phyloP scores from a whole-genome alignment of 2,888 invertebrate genomes.

The Phorcus lineatus region DNA sequence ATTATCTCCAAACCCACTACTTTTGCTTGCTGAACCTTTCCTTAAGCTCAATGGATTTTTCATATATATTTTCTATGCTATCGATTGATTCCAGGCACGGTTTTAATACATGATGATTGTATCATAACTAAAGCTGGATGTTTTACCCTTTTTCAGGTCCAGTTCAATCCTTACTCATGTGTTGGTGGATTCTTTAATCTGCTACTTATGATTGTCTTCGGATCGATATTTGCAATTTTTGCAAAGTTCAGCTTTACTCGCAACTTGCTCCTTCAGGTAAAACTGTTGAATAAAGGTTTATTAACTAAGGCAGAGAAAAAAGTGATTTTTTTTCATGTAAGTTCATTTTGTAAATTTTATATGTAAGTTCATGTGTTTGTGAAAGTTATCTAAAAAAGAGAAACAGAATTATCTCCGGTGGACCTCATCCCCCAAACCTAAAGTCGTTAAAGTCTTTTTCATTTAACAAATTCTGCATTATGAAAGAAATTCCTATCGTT shows the following conservation, averaged over 20 bases:
- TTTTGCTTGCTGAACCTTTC: too few relatives aligned
- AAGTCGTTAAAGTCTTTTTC: too few relatives aligned
- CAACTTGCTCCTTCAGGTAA: constrained; percentile 81
- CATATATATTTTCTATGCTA: too few relatives aligned
- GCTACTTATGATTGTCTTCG: constrained; percentile 78
- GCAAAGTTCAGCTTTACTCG: constrained; percentile 81
- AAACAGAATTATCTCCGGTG: neutral
- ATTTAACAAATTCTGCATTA: too few relatives aligned
- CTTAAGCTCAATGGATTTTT: too few relatives aligned
- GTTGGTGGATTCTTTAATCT: constrained; percentile 78
- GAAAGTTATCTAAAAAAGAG: neutral
- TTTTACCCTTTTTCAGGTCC: constrained; percentile 75
- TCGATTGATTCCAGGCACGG: too few relatives aligned
- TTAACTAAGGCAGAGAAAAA: neutral
- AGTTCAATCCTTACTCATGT: constrained; percentile 85
- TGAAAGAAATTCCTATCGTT: too few relatives aligned
- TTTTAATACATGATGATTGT: too few relatives aligned
- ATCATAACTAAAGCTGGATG: too few relatives aligned
- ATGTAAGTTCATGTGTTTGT: neutral
- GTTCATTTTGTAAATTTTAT: neutral
- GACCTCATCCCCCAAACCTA: too few relatives aligned
- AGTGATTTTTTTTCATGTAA: too few relatives aligned
- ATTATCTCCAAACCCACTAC: too few relatives aligned
- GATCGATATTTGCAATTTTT: constrained; percentile 80
- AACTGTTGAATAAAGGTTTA: neutral